phyloP scores from a whole-genome alignment of 2,888 invertebrate genomes.

The Amphiduros pacificus region DNA sequence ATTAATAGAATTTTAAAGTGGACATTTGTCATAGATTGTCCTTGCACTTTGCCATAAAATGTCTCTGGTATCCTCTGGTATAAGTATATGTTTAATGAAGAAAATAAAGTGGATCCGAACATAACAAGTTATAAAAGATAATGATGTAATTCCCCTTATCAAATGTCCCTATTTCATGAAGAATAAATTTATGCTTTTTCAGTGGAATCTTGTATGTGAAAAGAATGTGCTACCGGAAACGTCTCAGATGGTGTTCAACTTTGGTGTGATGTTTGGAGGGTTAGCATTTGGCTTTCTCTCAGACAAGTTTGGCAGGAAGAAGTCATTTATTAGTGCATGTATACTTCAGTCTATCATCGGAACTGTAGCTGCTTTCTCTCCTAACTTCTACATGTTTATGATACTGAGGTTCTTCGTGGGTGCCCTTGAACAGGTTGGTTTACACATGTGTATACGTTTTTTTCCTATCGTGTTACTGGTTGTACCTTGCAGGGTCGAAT shows the following conservation, averaged over 20 bases:
- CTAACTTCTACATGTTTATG: conserved; percentile 31
- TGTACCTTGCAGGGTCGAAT: too few species aligned
- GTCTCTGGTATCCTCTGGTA: too few species aligned
- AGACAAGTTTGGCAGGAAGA: conserved; percentile 33
- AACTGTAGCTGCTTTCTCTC: conserved; percentile 21
- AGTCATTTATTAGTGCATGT: conserved; percentile 26
- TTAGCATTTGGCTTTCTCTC: conserved; percentile 32
- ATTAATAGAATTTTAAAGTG: too few species aligned
- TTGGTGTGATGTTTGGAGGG: conserved; percentile 35
- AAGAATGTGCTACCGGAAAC: conserved; percentile 30
- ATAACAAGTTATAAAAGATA: background rate
- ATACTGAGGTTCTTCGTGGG: conserved; percentile 32
- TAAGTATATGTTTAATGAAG: too few species aligned
- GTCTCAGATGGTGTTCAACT: conserved; percentile 31
- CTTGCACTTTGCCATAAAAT: too few species aligned
- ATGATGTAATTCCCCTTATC: background rate
- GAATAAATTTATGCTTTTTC: background rate
- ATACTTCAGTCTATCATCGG: conserved; percentile 23
- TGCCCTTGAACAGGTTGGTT: conserved; percentile 30
- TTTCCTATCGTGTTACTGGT: too few species aligned
- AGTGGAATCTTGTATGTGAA: conserved; percentile 35
- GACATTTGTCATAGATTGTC: too few species aligned
- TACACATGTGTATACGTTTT: too few species aligned
- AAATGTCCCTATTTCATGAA: background rate
- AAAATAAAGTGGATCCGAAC: background rate